Base-by-base conservation (phyloP, 2,113 vertebrate genomes). In the Corynorhinus townsendii region DNA sequence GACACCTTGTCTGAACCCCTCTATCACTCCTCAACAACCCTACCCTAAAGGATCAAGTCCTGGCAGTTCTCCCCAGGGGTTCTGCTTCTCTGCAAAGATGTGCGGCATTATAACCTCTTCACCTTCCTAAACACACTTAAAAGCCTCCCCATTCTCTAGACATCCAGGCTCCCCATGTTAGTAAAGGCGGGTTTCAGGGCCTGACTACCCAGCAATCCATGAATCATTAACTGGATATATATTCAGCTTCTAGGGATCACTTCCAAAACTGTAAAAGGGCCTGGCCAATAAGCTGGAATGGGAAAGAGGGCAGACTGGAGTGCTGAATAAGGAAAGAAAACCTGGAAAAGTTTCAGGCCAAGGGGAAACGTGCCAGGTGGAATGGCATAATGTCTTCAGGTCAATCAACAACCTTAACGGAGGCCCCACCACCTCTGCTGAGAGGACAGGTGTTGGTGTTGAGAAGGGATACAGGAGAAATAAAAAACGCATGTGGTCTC, bases 181-280 rank as follows among this genome's bases (percentile, higher is more conserved):
- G 12, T 40, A 75, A 92, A 81, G 62, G 7, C 22, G 45, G 30
- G n/a, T 26, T 84, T 26, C 40, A 88, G 52, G 19, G 24, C 52
- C 75, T 87, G 35, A 80, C 38, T 82, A 15, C 30, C 56, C 83
- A 22, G 72, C 2, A 24, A 87, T 76, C 66, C 43, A 54, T 47
- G 45, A 66, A 69, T 56, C 59, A 88, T 66, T 92, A 86, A 68
- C 28, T 85, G 30, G 8, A 76, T 20, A 19, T 90, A 52, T 92
- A 90, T 93, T 81, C 77, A 90, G 66, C 26, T 93, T 62, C 40
- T 72, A 38, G 38, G 30, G 22, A 97, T 69, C 49, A 95, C 56
- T 90, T 92, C 38, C 71, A 90, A 56, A 92, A 49, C 19, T 81
- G 24, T 45, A 88, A 77, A 59, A 87, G 33, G 3, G 0, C 33